Evolutionary conservation across 2,888 invertebrate genomes (phyloP).

Genomic region (Gibbula magus): DNA sequence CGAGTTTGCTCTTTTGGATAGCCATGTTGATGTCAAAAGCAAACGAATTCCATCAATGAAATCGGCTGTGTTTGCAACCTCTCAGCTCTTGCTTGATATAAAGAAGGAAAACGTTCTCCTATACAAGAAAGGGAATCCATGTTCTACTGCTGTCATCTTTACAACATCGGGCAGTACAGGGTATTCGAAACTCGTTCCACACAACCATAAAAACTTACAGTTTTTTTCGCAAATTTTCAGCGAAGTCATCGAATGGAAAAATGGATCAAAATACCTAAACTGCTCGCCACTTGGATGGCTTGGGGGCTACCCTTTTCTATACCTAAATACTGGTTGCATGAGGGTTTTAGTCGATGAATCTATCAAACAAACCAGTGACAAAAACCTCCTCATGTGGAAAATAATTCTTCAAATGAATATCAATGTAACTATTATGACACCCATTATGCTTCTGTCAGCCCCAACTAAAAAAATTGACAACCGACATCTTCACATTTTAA

Average conservation of each 20-base stretch:
- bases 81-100: not conserved
- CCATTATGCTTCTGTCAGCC: too few species aligned
- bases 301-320: slow-evolving; percentile 41
- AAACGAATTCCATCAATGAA: not conserved
- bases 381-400: slow-evolving; percentile 26
- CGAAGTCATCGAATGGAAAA: slow-evolving; percentile 15
- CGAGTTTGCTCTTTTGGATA: too few species aligned
- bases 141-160: slow-evolving; percentile 34
- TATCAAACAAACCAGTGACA: not conserved
- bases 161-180: slow-evolving; percentile 46
- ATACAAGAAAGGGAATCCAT: not conserved
- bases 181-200: slow-evolving; percentile 40
- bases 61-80: not conserved
- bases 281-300: slow-evolving; percentile 42
- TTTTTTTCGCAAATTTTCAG: slow-evolving; percentile 30
- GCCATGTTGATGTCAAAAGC: not conserved
- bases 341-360: slow-evolving; percentile 35
- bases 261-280: slow-evolving; percentile 32
- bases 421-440: slow-evolving; percentile 10
- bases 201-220: slow-evolving; percentile 30
- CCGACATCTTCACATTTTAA: not conserved
- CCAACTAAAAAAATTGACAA: too few species aligned
- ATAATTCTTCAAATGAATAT: slow-evolving; percentile 31
- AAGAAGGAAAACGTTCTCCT: not conserved
- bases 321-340: slow-evolving; percentile 33